Evolutionary conservation across 2,113 vertebrate genomes (phyloP).

Genomic region (Ceyx cyanopectus): DNA sequence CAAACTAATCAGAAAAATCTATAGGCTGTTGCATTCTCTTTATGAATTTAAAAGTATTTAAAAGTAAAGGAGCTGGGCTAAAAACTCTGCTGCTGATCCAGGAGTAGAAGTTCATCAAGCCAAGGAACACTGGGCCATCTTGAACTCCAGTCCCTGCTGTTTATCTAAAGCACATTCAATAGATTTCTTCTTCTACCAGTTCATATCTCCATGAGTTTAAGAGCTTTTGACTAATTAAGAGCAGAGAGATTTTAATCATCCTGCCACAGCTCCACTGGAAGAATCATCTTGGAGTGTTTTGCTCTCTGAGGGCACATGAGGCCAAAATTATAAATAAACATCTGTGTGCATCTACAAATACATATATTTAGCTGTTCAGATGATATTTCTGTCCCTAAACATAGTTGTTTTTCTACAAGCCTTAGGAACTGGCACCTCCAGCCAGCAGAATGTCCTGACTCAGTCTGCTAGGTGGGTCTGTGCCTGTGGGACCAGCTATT

Average conservation of each 20-base stretch:
- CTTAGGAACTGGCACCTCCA: background rate
- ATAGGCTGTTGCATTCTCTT: constrained; percentile 18
- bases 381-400: background rate
- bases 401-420: background rate
- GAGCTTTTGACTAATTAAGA: constrained; percentile 61
- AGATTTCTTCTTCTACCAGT: constrained; percentile 35
- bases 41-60: background rate
- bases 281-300: background rate
- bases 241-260: constrained; percentile 9
- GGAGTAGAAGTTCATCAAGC: background rate
- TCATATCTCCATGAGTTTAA: constrained; percentile 31
- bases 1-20: constrained; percentile 35
- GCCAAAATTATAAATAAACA: background rate
- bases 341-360: background rate
- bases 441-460: background rate
- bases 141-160: constrained; percentile 19
- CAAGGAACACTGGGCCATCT: background rate
- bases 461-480: background rate
- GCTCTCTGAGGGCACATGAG: background rate
- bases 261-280: background rate
- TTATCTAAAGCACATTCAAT: constrained; percentile 42
- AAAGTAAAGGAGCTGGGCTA: background rate
- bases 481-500: background rate
- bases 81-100: background rate
- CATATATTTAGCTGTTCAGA: background rate